These are phyloP conservation scores for Ctenochaetus hawaiiensis DNA, from an alignment of 2,797 vertebrate genomes.

Conservation along the genomic window DNA sequence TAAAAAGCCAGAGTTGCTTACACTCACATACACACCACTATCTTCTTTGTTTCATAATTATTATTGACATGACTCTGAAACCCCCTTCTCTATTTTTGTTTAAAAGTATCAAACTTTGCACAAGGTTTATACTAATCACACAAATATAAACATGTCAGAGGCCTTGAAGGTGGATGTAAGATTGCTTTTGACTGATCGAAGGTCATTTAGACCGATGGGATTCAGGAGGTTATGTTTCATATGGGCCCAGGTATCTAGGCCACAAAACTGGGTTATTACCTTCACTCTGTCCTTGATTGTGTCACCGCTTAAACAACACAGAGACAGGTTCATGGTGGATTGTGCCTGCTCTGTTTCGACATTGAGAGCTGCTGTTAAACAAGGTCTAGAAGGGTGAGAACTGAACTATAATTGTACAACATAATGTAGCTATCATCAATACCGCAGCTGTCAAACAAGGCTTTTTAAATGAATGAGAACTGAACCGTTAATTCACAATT, in stretches of 20 bases:
- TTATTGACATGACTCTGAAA: no score
- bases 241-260: slow-evolving; percentile 18
- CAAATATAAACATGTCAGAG: slow-evolving; percentile 8
- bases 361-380: not conserved
- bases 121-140: not conserved
- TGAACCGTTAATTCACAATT: not conserved
- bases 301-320: slow-evolving; percentile 1
- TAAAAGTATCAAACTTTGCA: no score
- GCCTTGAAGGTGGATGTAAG: not conserved
- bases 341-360: not conserved
- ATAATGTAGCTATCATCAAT: not conserved
- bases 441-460: not conserved
- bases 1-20: no score
- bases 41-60: no score
- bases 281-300: not conserved
- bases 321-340: not conserved
- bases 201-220: slow-evolving; percentile 5
- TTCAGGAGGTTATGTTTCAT: slow-evolving; percentile 8
- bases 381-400: not conserved
- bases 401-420: not conserved
- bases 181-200: slow-evolving; percentile 14
- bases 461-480: not conserved
- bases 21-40: no score
- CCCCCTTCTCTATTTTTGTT: no score
- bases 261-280: slow-evolving; percentile 17